Evolutionary conservation across 2,113 vertebrate species (phyloP), one percentile per base, ranked within the genome.

Genomic region (Rousettus leschenaultii): DNA sequence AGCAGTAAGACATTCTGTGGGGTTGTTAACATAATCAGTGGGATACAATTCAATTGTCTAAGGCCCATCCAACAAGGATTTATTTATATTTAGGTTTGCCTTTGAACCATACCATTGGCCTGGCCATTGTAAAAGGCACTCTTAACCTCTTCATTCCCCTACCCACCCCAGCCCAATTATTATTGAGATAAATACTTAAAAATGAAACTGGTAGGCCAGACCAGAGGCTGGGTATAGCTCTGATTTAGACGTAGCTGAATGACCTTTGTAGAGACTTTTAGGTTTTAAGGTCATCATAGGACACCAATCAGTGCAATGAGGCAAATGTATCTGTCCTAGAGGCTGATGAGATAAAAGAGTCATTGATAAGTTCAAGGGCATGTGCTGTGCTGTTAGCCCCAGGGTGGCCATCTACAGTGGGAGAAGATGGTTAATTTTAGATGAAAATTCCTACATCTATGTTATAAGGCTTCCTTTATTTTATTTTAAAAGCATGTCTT

Each of bases 121-220:
- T 86, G 45, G 35, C 22, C 38, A 87, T 96, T 95, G 70, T 59
- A n/a, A 87, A 84, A 95, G n/a, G n/a, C 45, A 73, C 53, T 79
- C 19, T 38, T 22, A 83, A 66, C 22, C 61, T 24, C 73, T 53
- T 57, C 61, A 30, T 78, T 53, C 35, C 16, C 12, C 10, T 4
- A 51, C 40, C n/a, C 33, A 3, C 19, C 22, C 5, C 0, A 4
- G 51, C 30, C 24, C 28, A 65, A 40, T 10, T 28, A 13, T 93
- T 55, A 68, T 5, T 82, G 80, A 59, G 35, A 74, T n/a, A 89
- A 82, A 38, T 74, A 80, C 59, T 59, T 68, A 68, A 80, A 83
- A 78, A 57, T 78, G 82, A 89, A 82, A 77, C 53, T 71, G 33
- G 14, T 6, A 87, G 83, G 26, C 21, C 22, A 78, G 30, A 66